phyloP scores from a whole-genome alignment of 92 coral and sea anemone species.

The Palythoa grandiflora region DNA sequence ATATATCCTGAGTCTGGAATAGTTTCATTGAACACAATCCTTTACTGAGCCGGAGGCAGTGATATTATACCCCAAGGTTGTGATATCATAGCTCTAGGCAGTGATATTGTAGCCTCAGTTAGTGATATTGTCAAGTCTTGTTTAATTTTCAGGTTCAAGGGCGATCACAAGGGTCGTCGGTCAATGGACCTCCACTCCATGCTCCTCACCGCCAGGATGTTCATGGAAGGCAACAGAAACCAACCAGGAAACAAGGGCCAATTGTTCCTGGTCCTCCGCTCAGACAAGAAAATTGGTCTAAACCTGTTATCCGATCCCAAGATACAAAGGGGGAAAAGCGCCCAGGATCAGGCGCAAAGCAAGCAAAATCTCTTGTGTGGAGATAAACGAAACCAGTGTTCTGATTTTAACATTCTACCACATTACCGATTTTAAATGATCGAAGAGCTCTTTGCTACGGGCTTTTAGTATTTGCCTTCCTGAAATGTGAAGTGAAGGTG shows the following conservation, averaged over 20 bases:
- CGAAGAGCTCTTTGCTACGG: not conserved
- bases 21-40: no score
- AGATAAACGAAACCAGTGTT: not conserved
- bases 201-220: conserved; percentile 24
- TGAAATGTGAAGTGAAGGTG: not conserved
- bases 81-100: no score
- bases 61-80: no score
- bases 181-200: conserved; percentile 27
- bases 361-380: conserved; percentile 18
- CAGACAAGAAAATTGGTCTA: conserved; percentile 34
- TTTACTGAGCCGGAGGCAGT: no score
- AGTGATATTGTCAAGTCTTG: no score
- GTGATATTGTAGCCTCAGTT: no score
- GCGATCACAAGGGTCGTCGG: conserved; percentile 27
- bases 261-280: conserved; percentile 37
- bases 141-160: conserved; percentile 18
- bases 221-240: conserved; percentile 29
- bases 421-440: not conserved
- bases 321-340: conserved; percentile 45
- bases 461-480: not conserved
- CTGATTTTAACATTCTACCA: not conserved
- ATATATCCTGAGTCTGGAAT: no score
- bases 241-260: conserved; percentile 12
- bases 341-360: conserved; percentile 30
- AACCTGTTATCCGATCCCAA: conserved; percentile 6